A percentile compares a stretch with the other conserved stretches of the same genome.
phyloP scores from a whole-genome alignment of 1,140 invertebrate genomes.

The Cylas formicarius region DNA sequence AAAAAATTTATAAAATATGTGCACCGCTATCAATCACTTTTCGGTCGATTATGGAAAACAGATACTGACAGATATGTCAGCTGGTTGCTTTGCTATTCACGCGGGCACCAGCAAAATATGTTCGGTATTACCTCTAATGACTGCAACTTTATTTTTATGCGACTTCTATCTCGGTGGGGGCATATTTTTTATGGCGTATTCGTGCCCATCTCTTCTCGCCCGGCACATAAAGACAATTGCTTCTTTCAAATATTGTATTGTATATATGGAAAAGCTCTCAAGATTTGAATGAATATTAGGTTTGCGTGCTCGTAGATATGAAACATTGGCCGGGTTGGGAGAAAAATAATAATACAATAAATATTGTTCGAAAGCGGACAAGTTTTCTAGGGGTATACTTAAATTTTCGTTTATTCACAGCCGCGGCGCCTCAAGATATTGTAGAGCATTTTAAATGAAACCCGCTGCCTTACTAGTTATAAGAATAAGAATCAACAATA shows the following conservation, averaged over 20 bases:
- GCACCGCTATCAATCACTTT: conserved; percentile 12
- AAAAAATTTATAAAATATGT: no score
- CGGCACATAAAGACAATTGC: conserved; percentile 9
- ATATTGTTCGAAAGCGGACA: no score
- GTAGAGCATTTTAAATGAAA: no score
- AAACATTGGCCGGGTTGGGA: no score
- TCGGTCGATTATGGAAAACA: conserved; percentile 17
- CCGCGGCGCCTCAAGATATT: no score
- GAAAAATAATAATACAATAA: no score
- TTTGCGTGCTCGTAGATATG: no score
- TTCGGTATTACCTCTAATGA: conserved; percentile 19
- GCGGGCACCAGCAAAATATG: conserved; percentile 16
- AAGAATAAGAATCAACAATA: no score
- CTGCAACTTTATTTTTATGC: conserved; percentile 21
- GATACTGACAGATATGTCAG: conserved; percentile 13
- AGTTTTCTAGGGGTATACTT: no score
- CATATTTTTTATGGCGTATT: conserved; percentile 18
- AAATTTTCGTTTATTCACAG: no score
- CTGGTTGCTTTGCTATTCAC: conserved; percentile 15
- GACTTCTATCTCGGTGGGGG: conserved; percentile 12
- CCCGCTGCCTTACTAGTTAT: no score
- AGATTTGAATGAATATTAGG: conserved; percentile 7
- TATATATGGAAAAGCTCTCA: background rate
- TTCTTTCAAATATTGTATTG: conserved; percentile 6
- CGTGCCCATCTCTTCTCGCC: conserved; percentile 12